Percentiles rank a stretch among this genome's conserved stretches.
These are phyloP conservation scores for Muscicapa striata DNA, from an alignment of 2,797 vertebrate genomes.

Conservation along the genomic window DNA sequence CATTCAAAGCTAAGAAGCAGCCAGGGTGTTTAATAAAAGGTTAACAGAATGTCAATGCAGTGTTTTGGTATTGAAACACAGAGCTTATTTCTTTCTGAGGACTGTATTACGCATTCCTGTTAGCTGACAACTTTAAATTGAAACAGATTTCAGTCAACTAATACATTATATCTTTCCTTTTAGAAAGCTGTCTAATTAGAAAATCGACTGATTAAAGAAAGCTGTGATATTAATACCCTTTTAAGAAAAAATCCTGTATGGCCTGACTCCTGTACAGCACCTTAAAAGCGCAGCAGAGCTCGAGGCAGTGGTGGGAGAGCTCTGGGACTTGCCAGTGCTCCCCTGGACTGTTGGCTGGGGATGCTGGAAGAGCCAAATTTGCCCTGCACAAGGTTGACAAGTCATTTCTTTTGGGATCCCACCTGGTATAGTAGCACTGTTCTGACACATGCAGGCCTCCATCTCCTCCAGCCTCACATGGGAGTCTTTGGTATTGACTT, in stretches of 20 bases:
- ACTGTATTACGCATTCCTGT: neutral
- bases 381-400: neutral
- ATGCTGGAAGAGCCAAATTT: neutral
- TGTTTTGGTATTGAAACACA: neutral
- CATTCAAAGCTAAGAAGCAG: neutral
- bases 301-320: neutral
- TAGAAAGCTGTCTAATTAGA: neutral
- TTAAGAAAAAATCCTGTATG: neutral
- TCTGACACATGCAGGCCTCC: neutral
- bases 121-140: neutral
- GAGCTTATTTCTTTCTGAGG: neutral
- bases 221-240: neutral
- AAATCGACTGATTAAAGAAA: neutral
- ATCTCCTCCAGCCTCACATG: rapidly evolving
- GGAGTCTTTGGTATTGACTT: neutral
- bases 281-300: neutral
- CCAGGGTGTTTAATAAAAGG: neutral
- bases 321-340: neutral
- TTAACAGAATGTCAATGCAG: neutral
- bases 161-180: neutral
- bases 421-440: neutral
- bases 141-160: neutral
- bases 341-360: neutral
- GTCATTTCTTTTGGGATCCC: neutral
- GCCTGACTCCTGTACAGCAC: neutral